Evolutionary conservation across 2,888 invertebrate genomes (phyloP).

Genomic region (Ceraclea dissimilis): DNA sequence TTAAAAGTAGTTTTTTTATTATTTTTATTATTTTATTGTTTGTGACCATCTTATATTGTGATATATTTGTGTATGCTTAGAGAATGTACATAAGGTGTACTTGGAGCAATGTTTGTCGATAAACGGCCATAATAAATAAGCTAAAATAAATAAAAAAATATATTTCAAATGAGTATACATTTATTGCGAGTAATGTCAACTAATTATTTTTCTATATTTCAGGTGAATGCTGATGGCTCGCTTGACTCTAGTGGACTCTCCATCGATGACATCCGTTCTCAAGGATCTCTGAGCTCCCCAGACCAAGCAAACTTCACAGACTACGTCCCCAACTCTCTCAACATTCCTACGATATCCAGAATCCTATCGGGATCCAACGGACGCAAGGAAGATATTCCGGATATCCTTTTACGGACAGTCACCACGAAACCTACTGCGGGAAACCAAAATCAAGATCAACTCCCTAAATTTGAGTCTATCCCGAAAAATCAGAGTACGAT

Average conservation of each 20-base stretch:
- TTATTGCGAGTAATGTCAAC: no score
- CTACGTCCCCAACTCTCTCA: constrained; percentile 60
- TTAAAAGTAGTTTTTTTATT: no score
- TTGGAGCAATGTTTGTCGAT: no score
- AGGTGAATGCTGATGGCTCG: constrained; percentile 37
- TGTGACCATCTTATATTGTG: no score
- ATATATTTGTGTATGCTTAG: no score
- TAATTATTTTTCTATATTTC: no score
- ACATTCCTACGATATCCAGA: constrained; percentile 75
- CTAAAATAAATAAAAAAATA: no score
- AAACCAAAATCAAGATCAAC: constrained; percentile 13
- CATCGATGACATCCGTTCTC: constrained; percentile 35
- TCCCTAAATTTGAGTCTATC: constrained; percentile 12
- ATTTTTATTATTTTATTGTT: no score
- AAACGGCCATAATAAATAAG: no score
- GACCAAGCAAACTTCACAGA: constrained; percentile 52
- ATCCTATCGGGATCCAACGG: constrained; percentile 83
- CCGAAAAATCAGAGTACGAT: constrained; percentile 32
- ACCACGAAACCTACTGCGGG: constrained; percentile 47
- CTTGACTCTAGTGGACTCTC: constrained; percentile 31
- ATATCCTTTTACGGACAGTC: constrained; percentile 62
- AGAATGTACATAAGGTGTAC: no score
- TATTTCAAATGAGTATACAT: no score
- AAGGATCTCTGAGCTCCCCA: constrained; percentile 29
- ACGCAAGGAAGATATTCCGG: constrained; percentile 72